Conservation (phyloP, 2,797 vertebrate genomes). For the Chelonia mydas region DNA sequence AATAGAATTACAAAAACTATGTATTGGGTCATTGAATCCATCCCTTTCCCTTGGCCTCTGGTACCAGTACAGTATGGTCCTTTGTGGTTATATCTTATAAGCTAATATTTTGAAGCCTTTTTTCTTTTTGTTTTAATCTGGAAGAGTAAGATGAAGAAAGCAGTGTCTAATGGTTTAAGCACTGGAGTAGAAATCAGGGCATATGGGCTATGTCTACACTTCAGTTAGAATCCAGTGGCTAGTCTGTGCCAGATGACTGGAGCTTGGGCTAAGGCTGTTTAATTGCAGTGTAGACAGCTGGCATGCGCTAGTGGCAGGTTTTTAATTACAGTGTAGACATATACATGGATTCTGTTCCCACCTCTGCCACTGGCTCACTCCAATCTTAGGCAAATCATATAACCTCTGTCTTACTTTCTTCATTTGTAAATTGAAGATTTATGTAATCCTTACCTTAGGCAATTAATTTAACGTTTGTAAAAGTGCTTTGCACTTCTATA, state of each 20-base stretch:
- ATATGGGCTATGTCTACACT: neutral
- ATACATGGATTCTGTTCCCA: neutral
- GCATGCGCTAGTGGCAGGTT: neutral
- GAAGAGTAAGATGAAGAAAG: neutral
- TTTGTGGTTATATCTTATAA: neutral
- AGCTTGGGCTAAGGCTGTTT: neutral
- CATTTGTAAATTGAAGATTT: slow-evolving; percentile 17
- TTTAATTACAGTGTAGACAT: neutral
- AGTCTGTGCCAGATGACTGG: neutral
- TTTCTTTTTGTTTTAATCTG: neutral
- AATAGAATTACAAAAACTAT: neutral
- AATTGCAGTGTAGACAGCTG: neutral
- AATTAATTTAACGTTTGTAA: neutral
- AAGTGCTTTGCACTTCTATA: slow-evolving; percentile 43
- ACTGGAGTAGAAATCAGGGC: slow-evolving; percentile 14
- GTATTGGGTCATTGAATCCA: neutral
- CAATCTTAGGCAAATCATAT: slow-evolving; percentile 15
- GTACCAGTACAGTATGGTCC: neutral
- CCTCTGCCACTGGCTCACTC: neutral
- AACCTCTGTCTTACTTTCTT: neutral
- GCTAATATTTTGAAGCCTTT: neutral
- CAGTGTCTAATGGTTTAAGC: neutral
- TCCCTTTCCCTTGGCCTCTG: neutral
- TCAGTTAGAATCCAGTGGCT: neutral
- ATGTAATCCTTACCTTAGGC: slow-evolving; percentile 10